Conservation (phyloP, 2,797 vertebrate genomes). For the Peromyscus attwateri region DNA sequence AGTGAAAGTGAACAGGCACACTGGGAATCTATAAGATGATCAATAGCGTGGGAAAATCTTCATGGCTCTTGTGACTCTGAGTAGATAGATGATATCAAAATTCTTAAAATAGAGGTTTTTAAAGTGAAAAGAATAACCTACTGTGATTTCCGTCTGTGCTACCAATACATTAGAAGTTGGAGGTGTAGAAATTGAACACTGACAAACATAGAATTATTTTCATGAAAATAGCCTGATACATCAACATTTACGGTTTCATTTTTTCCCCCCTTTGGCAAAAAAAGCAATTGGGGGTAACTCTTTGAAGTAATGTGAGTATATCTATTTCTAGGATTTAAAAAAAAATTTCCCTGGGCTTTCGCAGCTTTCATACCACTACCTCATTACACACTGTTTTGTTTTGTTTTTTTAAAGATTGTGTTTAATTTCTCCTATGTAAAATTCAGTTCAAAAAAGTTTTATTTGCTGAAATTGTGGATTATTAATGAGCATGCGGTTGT, state of each 20-base stretch:
- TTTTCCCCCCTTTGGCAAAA: neutral
- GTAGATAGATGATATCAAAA: neutral
- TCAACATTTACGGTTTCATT: neutral
- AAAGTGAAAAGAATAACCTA: neutral
- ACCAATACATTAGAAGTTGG: neutral
- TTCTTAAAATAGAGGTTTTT: neutral
- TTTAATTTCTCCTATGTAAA: neutral
- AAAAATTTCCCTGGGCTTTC: too few species aligned
- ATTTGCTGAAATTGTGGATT: neutral
- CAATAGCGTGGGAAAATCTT: neutral
- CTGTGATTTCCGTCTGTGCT: neutral
- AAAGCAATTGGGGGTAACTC: neutral
- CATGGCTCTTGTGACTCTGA: neutral
- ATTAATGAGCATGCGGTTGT: neutral
- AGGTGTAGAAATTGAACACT: neutral
- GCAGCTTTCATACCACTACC: neutral
- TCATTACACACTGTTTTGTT: neutral
- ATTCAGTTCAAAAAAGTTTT: neutral
- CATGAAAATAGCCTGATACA: neutral
- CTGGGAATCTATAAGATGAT: neutral
- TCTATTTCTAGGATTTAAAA: neutral
- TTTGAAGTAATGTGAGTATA: neutral
- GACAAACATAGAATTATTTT: neutral
- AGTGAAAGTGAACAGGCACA: neutral
- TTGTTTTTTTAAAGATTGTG: neutral